Percentiles rank a stretch among this genome's conserved stretches.
phyloP scores from a whole-genome alignment of 1,140 invertebrate species.

The Drosophila malerkotliana region DNA sequence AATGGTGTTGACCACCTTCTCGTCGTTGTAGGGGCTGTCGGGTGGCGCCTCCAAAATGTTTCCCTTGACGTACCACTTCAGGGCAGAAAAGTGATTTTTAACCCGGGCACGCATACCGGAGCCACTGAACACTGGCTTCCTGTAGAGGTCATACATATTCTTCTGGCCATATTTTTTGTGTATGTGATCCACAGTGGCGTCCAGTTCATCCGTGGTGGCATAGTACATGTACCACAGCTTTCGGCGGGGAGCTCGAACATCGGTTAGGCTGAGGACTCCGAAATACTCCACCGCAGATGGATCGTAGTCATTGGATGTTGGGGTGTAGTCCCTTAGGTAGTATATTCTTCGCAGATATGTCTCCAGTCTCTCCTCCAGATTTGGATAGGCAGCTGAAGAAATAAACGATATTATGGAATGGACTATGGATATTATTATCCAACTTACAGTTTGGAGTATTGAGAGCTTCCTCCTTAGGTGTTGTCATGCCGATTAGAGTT shows the following conservation, averaged over 20 bases:
- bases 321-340: background rate
- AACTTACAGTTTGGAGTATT: conserved; percentile 20
- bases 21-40: conserved; percentile 50
- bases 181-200: conserved; percentile 46
- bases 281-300: conserved; percentile 49
- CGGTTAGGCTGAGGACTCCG: conserved; percentile 50
- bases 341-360: conserved; percentile 30
- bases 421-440: too few species aligned
- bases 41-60: conserved; percentile 59
- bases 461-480: background rate
- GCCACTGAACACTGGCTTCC: conserved; percentile 56
- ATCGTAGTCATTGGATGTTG: conserved; percentile 29
- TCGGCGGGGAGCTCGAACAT: conserved; percentile 39
- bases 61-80: conserved; percentile 63
- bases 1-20: conserved; percentile 43
- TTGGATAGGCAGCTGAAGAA: conserved; percentile 20
- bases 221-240: conserved; percentile 69
- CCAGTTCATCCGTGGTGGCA: conserved; percentile 26
- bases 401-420: background rate
- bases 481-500: conserved; percentile 2
- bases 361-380: conserved; percentile 48
- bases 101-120: conserved; percentile 41
- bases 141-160: conserved; percentile 63
- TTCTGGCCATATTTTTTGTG: conserved; percentile 63
- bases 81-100: conserved; percentile 46